Evolutionary conservation across 2,113 vertebrate species (phyloP), one percentile per base, ranked within the genome.

Genomic region (Ibidorhyncha struthersii): DNA sequence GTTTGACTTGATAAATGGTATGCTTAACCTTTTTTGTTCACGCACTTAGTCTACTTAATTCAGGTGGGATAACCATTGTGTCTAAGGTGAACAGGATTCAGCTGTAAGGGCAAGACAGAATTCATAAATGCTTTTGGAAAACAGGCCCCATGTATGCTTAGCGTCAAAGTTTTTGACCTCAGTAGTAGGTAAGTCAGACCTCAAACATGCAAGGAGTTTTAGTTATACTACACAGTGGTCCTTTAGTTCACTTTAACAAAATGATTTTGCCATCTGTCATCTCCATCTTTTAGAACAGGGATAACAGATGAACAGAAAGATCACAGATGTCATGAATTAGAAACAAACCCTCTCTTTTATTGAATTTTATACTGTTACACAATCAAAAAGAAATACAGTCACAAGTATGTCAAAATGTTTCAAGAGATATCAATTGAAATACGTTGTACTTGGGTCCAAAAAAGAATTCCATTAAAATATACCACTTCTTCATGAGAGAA

Each of bases 321-420:
- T 89, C 61, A 96, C 59, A 94, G 34, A 25, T 14, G 7, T 12
- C 82, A 92, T 16, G 3, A 49, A 38, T 87, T 97, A 97, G 95
- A 97, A 96, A 95, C 95, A 97, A 96, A 96, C 94, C 84, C 86
- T 96, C 82, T 96, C 86, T 97, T 97, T 97, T 96, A 97, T 97
- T 97, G 96, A 89, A 89, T 93, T 97, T 95, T 87, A 82, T 96
- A 96, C 93, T 72, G 94, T 96, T 97, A 97, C 96, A 97, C 97
- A 95, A 96, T 97, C 94, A 96, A 97, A 96, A 97, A 97, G 95
- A 97, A 97, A 93, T 96, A 97, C 96, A 97, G 91, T 96, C 94
- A 97, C 94, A 95, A 97, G 80, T 96, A 97, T 86, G 45, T 94
- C 96, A 96, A 97, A 97, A 94, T 82, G 95, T 94, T 96, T 95